These are phyloP conservation scores for Nymphalis polychloros DNA, from an alignment of 2,888 invertebrate species.

Conservation along the genomic window DNA sequence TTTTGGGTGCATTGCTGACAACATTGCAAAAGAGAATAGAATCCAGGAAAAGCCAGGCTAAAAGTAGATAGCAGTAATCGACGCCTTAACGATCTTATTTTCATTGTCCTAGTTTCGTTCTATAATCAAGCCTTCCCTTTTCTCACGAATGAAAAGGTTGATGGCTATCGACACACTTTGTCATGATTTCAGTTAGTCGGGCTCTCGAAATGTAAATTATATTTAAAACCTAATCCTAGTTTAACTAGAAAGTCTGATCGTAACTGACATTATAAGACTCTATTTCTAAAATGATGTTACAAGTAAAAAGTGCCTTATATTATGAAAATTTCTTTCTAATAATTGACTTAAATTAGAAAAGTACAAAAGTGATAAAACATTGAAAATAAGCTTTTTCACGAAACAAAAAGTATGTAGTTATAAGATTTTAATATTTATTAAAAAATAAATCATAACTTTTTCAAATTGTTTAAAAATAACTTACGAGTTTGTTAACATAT, in stretches of 20 bases:
- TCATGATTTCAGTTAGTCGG: too few species aligned
- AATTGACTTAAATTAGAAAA: neutral
- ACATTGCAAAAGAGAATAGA: conserved; percentile 92
- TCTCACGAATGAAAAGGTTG: too few species aligned
- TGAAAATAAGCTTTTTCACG: neutral
- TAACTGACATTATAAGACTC: too few species aligned
- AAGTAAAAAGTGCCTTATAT: neutral
- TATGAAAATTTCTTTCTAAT: neutral
- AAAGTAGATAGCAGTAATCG: conserved; percentile 64
- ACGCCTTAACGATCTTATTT: neutral
- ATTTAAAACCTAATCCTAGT: too few species aligned
- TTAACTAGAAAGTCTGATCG: too few species aligned
- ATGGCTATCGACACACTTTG: too few species aligned
- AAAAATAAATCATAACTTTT: neutral
- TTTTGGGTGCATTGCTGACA: conserved; percentile 89
- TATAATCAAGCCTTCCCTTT: neutral
- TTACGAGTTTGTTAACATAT: too few species aligned
- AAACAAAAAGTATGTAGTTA: conserved; percentile 4
- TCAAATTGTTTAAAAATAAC: too few species aligned
- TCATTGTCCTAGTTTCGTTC: neutral
- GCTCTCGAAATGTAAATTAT: too few species aligned
- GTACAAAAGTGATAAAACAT: neutral
- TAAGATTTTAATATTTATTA: conserved; percentile 10
- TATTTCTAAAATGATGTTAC: neutral
- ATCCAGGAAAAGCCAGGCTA: conserved; percentile 78